These are phyloP conservation scores for Pachycephus smyrnensis DNA, from an alignment of 2,888 invertebrate genomes.

Conservation along the genomic window DNA sequence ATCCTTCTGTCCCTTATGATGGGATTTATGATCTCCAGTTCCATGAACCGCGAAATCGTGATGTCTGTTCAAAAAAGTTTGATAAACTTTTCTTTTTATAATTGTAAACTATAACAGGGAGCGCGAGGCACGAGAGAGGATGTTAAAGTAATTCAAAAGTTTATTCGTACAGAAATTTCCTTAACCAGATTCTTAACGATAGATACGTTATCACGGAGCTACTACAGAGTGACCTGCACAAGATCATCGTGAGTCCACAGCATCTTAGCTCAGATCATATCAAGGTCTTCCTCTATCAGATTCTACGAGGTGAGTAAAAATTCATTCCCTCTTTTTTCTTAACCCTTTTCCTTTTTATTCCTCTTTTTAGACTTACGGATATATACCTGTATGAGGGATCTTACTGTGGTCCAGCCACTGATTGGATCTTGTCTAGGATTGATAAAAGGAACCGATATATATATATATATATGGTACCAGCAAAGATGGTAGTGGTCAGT, in stretches of 20 bases:
- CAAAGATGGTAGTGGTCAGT: not conserved
- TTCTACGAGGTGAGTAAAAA: conserved; percentile 87
- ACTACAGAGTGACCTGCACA: conserved; percentile 99
- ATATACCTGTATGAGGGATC: not conserved
- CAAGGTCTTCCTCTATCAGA: conserved; percentile 99
- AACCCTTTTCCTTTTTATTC: conserved; percentile 1
- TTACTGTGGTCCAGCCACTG: not conserved
- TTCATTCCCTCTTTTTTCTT: conserved; percentile 7
- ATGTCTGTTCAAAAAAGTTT: not conserved
- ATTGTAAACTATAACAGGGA: not conserved
- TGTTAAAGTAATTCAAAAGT: not conserved
- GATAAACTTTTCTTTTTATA: conserved; percentile 8
- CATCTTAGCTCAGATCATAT: conserved; percentile 99
- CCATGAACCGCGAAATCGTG: not conserved
- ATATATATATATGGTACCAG: not conserved
- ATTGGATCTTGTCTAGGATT: not conserved
- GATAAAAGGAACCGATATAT: not conserved
- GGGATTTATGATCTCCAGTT: not conserved
- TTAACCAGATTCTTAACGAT: conserved; percentile 56
- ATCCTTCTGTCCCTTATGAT: not conserved
- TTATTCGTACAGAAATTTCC: conserved; percentile 43
- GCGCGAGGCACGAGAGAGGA: not conserved
- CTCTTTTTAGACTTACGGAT: not conserved
- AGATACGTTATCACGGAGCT: conserved; percentile 99
- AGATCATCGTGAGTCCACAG: conserved; percentile 99